Conservation (phyloP, 2,888 invertebrate genomes). For the Cyclophora albipunctata region DNA sequence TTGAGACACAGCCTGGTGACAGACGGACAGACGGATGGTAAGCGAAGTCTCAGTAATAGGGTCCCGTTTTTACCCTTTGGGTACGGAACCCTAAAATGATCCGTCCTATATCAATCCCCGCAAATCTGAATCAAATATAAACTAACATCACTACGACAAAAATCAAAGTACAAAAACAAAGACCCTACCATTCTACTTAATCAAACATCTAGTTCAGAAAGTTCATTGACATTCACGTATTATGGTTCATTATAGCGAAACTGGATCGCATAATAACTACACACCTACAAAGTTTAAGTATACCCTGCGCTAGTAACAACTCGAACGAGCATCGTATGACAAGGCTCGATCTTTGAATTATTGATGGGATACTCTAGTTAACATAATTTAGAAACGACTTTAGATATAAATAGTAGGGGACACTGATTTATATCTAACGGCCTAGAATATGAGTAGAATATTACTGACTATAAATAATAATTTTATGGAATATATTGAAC, state of each 20-base stretch:
- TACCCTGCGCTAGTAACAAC: conserved; percentile 21
- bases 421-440: not conserved
- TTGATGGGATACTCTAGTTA: conserved; percentile 26
- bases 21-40: too few relatives aligned
- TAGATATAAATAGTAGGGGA: conserved; percentile 8
- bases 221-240: conserved; percentile 18
- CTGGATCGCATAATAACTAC: conserved; percentile 24
- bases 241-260: conserved; percentile 24
- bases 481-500: too few relatives aligned
- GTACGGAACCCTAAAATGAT: too few relatives aligned
- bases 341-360: conserved; percentile 43
- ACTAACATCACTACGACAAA: too few relatives aligned
- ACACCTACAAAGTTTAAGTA: conserved; percentile 13
- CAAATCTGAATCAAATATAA: too few relatives aligned
- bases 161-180: too few relatives aligned
- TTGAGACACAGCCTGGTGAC: too few relatives aligned
- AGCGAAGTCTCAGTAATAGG: too few relatives aligned
- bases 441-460: not conserved
- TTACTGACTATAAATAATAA: not conserved
- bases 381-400: conserved; percentile 21
- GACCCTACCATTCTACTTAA: not conserved
- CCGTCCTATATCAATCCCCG: too few relatives aligned
- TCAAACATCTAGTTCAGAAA: not conserved
- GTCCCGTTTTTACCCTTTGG: too few relatives aligned
- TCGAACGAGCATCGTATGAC: conserved; percentile 36